Evolutionary conservation across 1,140 invertebrate genomes (phyloP).

Genomic region (Papilio polytes): DNA sequence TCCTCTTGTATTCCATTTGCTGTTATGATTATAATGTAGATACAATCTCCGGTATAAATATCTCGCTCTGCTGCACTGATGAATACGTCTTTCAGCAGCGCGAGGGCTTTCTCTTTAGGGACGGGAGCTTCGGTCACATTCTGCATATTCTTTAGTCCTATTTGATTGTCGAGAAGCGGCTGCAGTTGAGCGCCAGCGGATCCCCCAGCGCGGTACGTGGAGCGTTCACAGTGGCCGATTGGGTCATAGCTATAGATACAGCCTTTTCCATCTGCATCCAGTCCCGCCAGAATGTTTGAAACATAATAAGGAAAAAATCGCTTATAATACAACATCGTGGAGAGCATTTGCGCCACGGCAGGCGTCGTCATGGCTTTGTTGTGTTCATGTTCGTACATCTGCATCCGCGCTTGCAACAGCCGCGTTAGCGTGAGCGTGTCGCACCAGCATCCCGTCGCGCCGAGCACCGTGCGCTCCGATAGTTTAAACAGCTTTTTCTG

Average conservation of each 20-base stretch:
- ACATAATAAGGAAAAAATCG: constrained; percentile 99
- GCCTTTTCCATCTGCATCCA: constrained; percentile 95
- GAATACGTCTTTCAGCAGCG: constrained; percentile 97
- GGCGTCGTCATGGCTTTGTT: constrained; percentile 96
- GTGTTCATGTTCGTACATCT: constrained; percentile 98
- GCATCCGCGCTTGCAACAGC: constrained; percentile 93
- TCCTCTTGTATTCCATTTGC: constrained; percentile 92
- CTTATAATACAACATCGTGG: constrained; percentile 97
- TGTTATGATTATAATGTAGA: constrained; percentile 95
- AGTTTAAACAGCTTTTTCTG: constrained; percentile 94
- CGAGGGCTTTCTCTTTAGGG: constrained; percentile 91
- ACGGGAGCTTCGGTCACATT: constrained; percentile 86
- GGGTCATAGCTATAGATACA: constrained; percentile 98
- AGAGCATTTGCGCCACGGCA: constrained; percentile 97
- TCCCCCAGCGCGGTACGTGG: constrained; percentile 92
- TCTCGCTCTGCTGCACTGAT: constrained; percentile 98
- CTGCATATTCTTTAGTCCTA: constrained; percentile 94
- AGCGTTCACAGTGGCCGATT: constrained; percentile 95
- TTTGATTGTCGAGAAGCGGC: constrained; percentile 95
- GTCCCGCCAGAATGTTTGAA: constrained; percentile 96
- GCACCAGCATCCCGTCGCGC: constrained; percentile 97
- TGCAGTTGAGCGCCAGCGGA: constrained; percentile 92
- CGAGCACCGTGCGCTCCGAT: constrained; percentile 93
- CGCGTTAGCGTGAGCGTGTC: constrained; percentile 97
- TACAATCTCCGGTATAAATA: constrained; percentile 97